Percentiles rank a stretch among this genome's conserved stretches.
Conservation (phyloP, 1,140 invertebrate genomes). For the Adelges cooleyi region DNA sequence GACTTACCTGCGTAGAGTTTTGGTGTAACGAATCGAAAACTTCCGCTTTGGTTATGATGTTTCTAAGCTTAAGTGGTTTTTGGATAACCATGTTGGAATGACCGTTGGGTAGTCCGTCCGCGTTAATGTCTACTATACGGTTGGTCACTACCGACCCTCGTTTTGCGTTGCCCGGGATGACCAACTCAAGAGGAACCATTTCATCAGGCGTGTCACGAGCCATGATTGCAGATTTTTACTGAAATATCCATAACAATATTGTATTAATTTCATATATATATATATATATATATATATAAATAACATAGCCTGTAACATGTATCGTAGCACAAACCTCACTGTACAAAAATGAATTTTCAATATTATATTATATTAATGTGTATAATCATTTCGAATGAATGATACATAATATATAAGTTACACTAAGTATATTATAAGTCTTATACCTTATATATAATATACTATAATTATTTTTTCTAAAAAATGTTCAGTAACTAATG, state of each 20-base stretch:
- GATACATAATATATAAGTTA: too few relatives aligned
- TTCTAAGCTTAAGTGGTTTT: slow-evolving; percentile 7
- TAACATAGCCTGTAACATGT: too few relatives aligned
- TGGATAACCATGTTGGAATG: background rate
- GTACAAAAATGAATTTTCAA: too few relatives aligned
- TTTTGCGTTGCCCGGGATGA: slow-evolving; percentile 1
- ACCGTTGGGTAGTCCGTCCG: background rate
- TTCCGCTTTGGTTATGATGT: slow-evolving; percentile 8
- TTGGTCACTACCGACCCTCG: background rate
- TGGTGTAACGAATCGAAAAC: slow-evolving; percentile 3
- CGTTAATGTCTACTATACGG: background rate
- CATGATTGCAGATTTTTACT: background rate
- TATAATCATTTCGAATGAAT: too few relatives aligned
- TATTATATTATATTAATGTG: too few relatives aligned
- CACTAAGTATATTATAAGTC: too few relatives aligned
- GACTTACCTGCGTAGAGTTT: background rate
- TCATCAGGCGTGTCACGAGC: slow-evolving; percentile 16
- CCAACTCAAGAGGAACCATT: background rate
- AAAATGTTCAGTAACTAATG: too few relatives aligned
- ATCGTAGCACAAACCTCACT: too few relatives aligned
- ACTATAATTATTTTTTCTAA: too few relatives aligned
- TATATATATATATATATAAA: too few relatives aligned
- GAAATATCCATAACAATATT: background rate
- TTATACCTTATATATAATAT: too few relatives aligned
- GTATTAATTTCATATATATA: too few relatives aligned